Evolutionary conservation across 2,797 vertebrate genomes (phyloP).

Genomic region (Eidolon dupreanum): DNA sequence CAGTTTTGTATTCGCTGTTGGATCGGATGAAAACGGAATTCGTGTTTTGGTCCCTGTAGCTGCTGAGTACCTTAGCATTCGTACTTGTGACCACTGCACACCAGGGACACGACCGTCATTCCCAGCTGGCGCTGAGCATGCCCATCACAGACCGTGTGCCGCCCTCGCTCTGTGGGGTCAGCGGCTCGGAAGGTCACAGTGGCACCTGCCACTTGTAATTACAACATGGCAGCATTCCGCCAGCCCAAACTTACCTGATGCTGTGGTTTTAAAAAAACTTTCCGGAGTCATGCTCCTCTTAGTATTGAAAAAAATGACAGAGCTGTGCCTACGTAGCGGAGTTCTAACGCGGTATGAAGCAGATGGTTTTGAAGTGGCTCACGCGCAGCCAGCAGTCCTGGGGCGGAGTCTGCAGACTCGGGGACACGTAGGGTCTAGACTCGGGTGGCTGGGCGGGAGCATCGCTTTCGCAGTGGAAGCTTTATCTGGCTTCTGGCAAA

Average conservation of each 20-base stretch:
- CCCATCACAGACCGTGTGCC: too few relatives aligned
- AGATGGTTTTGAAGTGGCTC: neutral
- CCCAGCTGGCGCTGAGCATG: too few relatives aligned
- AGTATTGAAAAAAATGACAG: neutral
- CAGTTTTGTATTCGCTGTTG: neutral
- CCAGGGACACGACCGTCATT: too few relatives aligned
- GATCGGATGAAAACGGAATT: neutral
- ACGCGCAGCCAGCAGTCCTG: neutral
- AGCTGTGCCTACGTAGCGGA: neutral
- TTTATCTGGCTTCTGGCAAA: neutral
- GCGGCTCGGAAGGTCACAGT: too few relatives aligned
- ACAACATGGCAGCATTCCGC: neutral
- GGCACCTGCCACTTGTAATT: too few relatives aligned
- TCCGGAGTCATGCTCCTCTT: neutral
- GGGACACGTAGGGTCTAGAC: rapidly evolving
- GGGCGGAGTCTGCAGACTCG: neutral
- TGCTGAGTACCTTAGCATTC: neutral
- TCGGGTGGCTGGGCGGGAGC: too few relatives aligned
- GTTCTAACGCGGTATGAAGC: neutral
- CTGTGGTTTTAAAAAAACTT: neutral
- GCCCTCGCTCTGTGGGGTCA: too few relatives aligned
- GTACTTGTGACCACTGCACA: too few relatives aligned
- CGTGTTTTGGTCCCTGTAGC: neutral
- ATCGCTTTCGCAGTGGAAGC: neutral
- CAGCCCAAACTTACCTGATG: neutral